Conservation (phyloP, 2,888 invertebrate species). For the Pristionchus maxplancki region DNA sequence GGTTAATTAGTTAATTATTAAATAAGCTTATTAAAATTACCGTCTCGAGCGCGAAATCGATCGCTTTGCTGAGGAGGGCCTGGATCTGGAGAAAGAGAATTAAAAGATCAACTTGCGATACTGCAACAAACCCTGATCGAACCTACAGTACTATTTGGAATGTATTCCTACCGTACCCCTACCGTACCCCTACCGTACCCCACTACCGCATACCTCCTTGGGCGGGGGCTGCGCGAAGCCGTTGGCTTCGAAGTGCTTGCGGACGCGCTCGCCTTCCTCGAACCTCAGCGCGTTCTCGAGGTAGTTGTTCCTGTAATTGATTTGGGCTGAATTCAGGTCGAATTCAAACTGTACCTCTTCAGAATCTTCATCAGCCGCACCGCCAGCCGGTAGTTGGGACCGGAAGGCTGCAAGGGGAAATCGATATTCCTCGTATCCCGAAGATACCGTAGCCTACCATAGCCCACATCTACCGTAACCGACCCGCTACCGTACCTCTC, state of each 20-base stretch:
- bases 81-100: neutral
- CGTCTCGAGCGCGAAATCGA: conserved; percentile 11
- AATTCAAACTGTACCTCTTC: neutral
- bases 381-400: conserved; percentile 8
- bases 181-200: neutral
- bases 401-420: neutral
- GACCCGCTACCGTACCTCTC: neutral
- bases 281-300: conserved; percentile 37
- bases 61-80: neutral
- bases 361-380: conserved; percentile 31
- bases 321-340: neutral
- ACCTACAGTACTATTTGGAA: neutral
- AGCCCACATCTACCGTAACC: neutral
- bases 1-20: neutral
- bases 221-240: neutral
- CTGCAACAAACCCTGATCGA: too few species aligned
- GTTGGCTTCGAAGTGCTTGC: conserved; percentile 13
- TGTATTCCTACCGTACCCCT: neutral
- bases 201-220: neutral
- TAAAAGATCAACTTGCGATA: conserved; percentile 3
- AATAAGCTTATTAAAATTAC: neutral
- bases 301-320: conserved; percentile 7
- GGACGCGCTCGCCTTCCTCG: conserved; percentile 1
- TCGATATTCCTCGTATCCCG: neutral
- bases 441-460: neutral